Evolutionary conservation across 1,140 invertebrate species (phyloP), one percentile per base, ranked within the genome.

Genomic region (Samia ricini): DNA sequence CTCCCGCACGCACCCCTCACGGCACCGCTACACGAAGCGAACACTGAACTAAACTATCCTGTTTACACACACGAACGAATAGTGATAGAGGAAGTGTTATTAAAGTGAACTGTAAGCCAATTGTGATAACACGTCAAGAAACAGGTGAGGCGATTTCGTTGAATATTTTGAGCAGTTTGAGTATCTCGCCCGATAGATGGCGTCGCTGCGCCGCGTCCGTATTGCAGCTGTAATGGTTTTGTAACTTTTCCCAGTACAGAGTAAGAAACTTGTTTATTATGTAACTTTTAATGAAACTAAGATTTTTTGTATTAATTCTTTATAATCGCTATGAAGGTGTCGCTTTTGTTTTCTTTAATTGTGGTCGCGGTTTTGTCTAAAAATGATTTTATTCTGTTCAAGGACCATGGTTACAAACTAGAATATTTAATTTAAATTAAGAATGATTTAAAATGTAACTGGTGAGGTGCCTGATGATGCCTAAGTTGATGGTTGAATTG

Each of bases 201-300:
- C 83, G 81, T 63, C 77, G 64, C 22, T 20, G 20, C 57, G 33
- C 69, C 76, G 79, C 76, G 77, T 77, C 79, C 71, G 72, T 83
- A 81, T 81, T 85, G 82, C 82, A 82, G 80, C 72, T 73, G 69
- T 76, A 71, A 77, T 76, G 70, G 71, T 79, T 71, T 77, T 67
- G 72, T 79, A 69, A 64, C 56, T 72, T 75, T 75, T 69, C 65
- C 22, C 33, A 63, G 42, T 51, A n/a, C n/a, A n/a, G 33, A 42
- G 2, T 3, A 59, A 71, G 71, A 75, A 72, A 75, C 51, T 70
- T 69, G 56, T 68, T 77, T 71, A 75, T 83, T 79, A 83, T 71
- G 58, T 81, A 81, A 83, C 66, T 66, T 71, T 22, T 8, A 42
- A 4, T 42, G 33, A 42, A 42, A 8, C 10, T 42, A 26, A 26